Conservation (phyloP, 2,888 invertebrate species). For the Lithophane ornitopus region DNA sequence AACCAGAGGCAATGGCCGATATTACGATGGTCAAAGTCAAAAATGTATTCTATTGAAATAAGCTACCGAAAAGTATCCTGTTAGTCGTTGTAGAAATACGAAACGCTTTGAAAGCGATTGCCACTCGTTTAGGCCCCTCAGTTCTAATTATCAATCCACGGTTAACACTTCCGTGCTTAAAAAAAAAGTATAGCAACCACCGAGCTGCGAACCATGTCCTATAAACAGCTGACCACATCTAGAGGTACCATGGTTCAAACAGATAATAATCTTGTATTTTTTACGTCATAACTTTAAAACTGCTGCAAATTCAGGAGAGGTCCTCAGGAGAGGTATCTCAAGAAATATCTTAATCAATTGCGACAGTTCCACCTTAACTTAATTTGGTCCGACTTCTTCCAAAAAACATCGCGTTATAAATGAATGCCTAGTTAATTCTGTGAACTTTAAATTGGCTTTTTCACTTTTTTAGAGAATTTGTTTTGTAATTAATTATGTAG, state of each 20-base stretch:
- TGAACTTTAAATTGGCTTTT: constrained; percentile 41
- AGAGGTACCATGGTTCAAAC: constrained; percentile 11
- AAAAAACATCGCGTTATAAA: constrained; percentile 52
- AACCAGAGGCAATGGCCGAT: neutral
- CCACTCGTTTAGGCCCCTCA: no score
- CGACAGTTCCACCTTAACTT: constrained; percentile 55
- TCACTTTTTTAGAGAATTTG: neutral
- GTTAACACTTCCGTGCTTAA: neutral
- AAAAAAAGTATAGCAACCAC: neutral
- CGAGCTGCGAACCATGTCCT: neutral
- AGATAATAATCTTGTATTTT: constrained; percentile 52
- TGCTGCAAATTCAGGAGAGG: constrained; percentile 53
- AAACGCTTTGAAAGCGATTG: neutral
- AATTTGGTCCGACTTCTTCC: constrained; percentile 45
- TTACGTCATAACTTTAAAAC: constrained; percentile 49
- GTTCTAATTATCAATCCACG: neutral
- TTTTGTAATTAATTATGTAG: neutral
- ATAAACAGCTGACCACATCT: constrained; percentile 40
- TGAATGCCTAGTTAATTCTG: constrained; percentile 56
- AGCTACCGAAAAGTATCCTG: neutral
- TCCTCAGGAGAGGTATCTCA: constrained; percentile 52
- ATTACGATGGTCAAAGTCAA: neutral
- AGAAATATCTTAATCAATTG: constrained; percentile 67
- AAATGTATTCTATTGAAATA: neutral
- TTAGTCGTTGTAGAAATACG: neutral